These are phyloP conservation scores for Drosophila prosaltans DNA, from an alignment of 1,140 invertebrate genomes.

Conservation along the genomic window DNA sequence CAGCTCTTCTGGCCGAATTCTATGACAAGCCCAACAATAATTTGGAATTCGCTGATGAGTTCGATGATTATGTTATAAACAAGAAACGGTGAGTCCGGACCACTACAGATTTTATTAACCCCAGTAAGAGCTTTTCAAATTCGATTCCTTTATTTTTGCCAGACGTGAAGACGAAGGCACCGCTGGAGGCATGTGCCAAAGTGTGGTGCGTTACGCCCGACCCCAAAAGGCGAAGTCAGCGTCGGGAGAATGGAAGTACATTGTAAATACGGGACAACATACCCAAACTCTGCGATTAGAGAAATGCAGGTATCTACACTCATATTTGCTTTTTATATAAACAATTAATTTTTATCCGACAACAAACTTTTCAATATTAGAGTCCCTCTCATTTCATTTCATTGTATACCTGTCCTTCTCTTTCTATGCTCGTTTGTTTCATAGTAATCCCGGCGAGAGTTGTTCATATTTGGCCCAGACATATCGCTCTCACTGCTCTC, in stretches of 20 bases:
- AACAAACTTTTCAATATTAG: neutral
- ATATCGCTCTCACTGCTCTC: conserved; percentile 91
- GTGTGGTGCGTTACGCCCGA: conserved; percentile 91
- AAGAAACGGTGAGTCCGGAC: conserved; percentile 70
- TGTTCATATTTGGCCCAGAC: conserved; percentile 92
- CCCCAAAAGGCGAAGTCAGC: conserved; percentile 92
- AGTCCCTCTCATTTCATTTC: conserved; percentile 3
- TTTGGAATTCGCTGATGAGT: conserved; percentile 73
- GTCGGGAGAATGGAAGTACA: conserved; percentile 93
- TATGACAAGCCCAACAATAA: conserved; percentile 84
- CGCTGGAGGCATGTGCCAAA: conserved; percentile 89
- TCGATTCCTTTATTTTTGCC: neutral
- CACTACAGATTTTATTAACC: neutral
- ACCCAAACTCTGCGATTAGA: conserved; percentile 93
- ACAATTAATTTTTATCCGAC: no score
- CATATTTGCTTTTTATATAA: neutral
- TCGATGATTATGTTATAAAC: conserved; percentile 69
- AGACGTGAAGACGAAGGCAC: conserved; percentile 85
- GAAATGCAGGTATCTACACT: conserved; percentile 88
- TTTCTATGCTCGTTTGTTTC: conserved; percentile 1
- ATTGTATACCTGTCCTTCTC: conserved; percentile 5
- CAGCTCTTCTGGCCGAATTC: conserved; percentile 88
- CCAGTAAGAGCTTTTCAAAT: neutral
- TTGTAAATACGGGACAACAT: conserved; percentile 93
- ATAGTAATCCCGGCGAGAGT: conserved; percentile 87